Conservation (phyloP, 2,113 vertebrate species). For the Chaetodon trifascialis region DNA sequence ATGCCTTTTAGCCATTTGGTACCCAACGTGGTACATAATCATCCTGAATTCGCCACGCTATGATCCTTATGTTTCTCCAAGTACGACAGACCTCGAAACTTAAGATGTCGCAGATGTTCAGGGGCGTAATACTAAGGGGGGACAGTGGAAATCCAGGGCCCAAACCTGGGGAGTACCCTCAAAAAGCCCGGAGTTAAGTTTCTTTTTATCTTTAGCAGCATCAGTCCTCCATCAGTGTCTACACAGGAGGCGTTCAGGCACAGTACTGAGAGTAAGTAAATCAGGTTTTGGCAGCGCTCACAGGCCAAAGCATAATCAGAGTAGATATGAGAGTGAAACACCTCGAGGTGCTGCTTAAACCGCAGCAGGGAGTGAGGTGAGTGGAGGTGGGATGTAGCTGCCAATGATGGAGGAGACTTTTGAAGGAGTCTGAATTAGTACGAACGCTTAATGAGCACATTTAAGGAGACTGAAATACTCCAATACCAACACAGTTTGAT, state of each 20-base stretch:
- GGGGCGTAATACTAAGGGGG: neutral
- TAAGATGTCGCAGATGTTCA: neutral
- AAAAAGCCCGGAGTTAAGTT: neutral
- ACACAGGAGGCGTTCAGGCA: conserved; percentile 1
- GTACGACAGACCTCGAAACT: neutral
- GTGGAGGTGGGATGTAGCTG: conserved; percentile 5
- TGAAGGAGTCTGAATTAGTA: neutral
- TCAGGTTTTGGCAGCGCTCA: neutral
- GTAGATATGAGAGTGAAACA: neutral
- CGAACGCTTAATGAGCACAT: neutral
- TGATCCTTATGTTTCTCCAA: conserved; percentile 8
- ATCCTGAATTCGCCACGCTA: conserved; percentile 15
- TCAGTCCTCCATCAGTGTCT: neutral
- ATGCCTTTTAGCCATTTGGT: conserved; percentile 38
- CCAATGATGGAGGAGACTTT: neutral
- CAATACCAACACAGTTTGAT: neutral
- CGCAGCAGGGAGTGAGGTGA: conserved; percentile 26
- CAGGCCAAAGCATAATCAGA: neutral
- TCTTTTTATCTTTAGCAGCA: neutral
- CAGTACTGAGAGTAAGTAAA: neutral
- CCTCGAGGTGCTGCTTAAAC: neutral
- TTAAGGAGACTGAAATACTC: neutral
- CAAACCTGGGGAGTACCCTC: neutral
- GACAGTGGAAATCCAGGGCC: neutral
- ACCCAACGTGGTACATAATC: conserved; percentile 18